A percentile compares a stretch with the other conserved stretches of the same genome.
These are phyloP conservation scores for Takifugu flavidus DNA, from an alignment of 2,113 vertebrate species.

Conservation along the genomic window DNA sequence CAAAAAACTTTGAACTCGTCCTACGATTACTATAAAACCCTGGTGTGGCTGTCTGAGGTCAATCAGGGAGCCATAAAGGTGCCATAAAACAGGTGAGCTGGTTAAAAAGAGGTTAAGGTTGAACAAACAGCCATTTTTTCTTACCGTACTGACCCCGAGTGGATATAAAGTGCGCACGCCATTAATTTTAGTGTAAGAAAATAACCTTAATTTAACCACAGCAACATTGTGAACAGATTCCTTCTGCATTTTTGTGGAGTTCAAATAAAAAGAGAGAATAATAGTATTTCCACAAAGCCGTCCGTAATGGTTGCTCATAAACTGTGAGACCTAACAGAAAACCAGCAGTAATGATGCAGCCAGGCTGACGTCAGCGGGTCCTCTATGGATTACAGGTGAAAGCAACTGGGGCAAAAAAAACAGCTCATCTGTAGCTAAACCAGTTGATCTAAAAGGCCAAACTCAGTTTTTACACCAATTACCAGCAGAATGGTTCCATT, in stretches of 20 bases:
- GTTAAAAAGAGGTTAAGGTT: constrained; percentile 4
- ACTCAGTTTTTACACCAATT: constrained; percentile 31
- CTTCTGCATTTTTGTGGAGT: constrained; percentile 47
- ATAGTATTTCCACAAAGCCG: neutral
- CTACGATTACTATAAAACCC: constrained; percentile 33
- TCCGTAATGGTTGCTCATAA: neutral
- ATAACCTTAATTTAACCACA: constrained; percentile 65
- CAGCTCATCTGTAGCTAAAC: constrained; percentile 10
- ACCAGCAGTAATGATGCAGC: constrained; percentile 17
- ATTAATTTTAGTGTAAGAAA: constrained; percentile 48
- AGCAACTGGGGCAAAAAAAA: constrained; percentile 29
- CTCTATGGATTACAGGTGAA: constrained; percentile 35
- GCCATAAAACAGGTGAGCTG: constrained; percentile 4
- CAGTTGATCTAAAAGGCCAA: constrained; percentile 23
- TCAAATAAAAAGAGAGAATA: neutral
- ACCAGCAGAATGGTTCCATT: constrained; percentile 51
- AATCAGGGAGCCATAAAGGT: constrained; percentile 19
- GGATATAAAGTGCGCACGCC: constrained; percentile 47
- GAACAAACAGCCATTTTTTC: constrained; percentile 32
- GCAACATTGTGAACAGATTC: constrained; percentile 33
- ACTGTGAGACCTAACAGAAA: neutral
- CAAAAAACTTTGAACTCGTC: constrained; percentile 12
- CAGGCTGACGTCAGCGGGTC: constrained; percentile 27
- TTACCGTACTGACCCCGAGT: constrained; percentile 65
- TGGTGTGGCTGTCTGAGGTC: constrained; percentile 10